Base-by-base conservation (phyloP, 2,888 invertebrate genomes). In the Pasiphila rectangulata region DNA sequence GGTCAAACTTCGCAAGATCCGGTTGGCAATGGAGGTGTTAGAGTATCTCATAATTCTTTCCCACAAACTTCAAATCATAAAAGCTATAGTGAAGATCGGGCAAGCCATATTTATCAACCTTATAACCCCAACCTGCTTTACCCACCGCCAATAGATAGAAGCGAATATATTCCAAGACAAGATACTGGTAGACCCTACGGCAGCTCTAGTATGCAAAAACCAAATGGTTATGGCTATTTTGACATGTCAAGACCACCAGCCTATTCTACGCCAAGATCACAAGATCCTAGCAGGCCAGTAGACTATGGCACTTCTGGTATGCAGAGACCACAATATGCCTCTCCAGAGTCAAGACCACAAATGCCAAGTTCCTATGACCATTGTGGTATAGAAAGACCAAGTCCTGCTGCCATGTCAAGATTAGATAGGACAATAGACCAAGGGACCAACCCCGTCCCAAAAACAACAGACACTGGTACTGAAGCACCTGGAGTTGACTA, bases 371-470 rank as follows among this genome's bases (percentile, higher is more conserved):
- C n/a, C n/a, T n/a, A n/a, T n/a, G n/a, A n/a, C n/a, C n/a, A n/a
- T n/a, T n/a, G n/a, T n/a, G n/a, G n/a, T n/a, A n/a, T n/a, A n/a
- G 24, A 36, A 38, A 37, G 37, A 25, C 23, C 21, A 6, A 9
- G 16, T n/a, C 40, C 23, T 3, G n/a, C n/a, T n/a, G n/a, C n/a
- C n/a, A 25, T 27, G 4, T 16, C 29, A n/a, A 37, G 29, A 30
- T 24, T 17, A 12, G 15, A 20, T n/a, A 24, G 13, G n/a, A n/a
- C n/a, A n/a, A n/a, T n/a, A n/a, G n/a, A n/a, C n/a, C n/a, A n/a
- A n/a, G n/a, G n/a, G n/a, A n/a, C n/a, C n/a, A n/a, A n/a, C n/a
- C n/a, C n/a, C 9, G 16, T 6, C 2, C 27, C 17, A 13, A 36
- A 40, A 29, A 27, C 23, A 23, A 2, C 7, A 29, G 20, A 15